Conservation (phyloP, 2,797 vertebrate species). For the Danio choprae region DNA sequence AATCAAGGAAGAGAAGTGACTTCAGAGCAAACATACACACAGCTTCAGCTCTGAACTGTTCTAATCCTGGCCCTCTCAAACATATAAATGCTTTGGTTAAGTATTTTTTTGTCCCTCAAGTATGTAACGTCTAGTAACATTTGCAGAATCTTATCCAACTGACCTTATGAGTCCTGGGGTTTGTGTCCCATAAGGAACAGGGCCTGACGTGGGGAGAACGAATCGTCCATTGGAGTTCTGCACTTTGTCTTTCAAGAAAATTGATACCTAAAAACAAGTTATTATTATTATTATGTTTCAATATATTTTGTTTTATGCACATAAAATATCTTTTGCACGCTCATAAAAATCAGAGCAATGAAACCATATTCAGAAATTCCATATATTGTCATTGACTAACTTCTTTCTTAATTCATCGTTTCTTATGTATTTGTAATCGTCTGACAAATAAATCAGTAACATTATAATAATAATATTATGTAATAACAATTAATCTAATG, state of each 20-base stretch:
- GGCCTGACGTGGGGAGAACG: conserved; percentile 90
- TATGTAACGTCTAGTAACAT: background rate
- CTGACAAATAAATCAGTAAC: too few species aligned
- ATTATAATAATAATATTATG: too few species aligned
- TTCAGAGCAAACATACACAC: background rate
- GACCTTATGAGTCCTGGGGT: conserved; percentile 94
- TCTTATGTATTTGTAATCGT: too few species aligned
- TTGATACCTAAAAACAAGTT: conserved; percentile 87
- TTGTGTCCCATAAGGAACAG: conserved; percentile 91
- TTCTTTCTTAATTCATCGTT: too few species aligned
- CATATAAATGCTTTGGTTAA: background rate
- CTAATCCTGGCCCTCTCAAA: background rate
- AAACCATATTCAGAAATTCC: too few species aligned
- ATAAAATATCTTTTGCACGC: background rate
- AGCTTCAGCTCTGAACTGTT: background rate
- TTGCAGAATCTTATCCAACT: background rate
- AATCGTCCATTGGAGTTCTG: conserved; percentile 97
- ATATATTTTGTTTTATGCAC: background rate
- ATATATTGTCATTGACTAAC: too few species aligned
- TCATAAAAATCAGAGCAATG: background rate
- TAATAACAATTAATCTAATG: too few species aligned
- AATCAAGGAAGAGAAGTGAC: background rate
- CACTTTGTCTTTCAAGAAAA: conserved; percentile 98
- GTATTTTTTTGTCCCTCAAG: background rate
- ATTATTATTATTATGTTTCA: background rate